phyloP scores from a whole-genome alignment of 1,140 invertebrate genomes.

The Hyles vespertilio region DNA sequence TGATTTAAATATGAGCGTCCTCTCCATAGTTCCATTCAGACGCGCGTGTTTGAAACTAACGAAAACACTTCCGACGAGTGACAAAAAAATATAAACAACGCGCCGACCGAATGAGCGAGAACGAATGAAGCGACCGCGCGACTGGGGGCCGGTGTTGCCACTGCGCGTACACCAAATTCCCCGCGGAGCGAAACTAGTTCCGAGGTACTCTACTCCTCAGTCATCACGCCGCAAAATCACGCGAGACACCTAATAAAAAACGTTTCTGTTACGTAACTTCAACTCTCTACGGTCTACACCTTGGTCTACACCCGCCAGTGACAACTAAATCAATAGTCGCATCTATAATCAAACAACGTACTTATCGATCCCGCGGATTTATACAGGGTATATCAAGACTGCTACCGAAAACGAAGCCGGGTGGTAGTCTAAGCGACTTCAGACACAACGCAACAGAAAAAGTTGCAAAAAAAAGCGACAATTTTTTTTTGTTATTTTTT shows the following conservation, averaged over 20 bases:
- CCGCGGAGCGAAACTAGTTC: slow-evolving; percentile 42
- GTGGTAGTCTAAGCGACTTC: too few species aligned
- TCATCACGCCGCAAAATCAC: slow-evolving; percentile 40
- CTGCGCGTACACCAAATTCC: slow-evolving; percentile 45
- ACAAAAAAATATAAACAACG: slow-evolving; percentile 74
- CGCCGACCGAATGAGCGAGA: slow-evolving; percentile 41
- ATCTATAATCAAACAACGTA: neutral
- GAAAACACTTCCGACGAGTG: slow-evolving; percentile 34
- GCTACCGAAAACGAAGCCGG: too few species aligned
- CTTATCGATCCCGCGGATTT: too few species aligned
- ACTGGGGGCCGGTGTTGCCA: slow-evolving; percentile 64
- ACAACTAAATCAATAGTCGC: slow-evolving; percentile 2
- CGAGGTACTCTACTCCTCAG: slow-evolving; percentile 18
- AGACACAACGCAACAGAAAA: too few species aligned
- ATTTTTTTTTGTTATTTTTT: too few species aligned
- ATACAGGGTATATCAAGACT: too few species aligned
- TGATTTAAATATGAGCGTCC: slow-evolving; percentile 68
- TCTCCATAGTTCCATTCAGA: slow-evolving; percentile 72
- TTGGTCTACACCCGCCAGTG: slow-evolving; percentile 9
- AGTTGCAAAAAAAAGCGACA: too few species aligned
- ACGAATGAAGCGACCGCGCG: slow-evolving; percentile 52
- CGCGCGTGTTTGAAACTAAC: slow-evolving; percentile 22
- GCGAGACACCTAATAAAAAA: slow-evolving; percentile 35
- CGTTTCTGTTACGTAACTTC: slow-evolving; percentile 45
- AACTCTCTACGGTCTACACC: slow-evolving; percentile 17